Evolutionary conservation across 2,888 invertebrate species (phyloP).

Genomic region (Noctua fimbriata): DNA sequence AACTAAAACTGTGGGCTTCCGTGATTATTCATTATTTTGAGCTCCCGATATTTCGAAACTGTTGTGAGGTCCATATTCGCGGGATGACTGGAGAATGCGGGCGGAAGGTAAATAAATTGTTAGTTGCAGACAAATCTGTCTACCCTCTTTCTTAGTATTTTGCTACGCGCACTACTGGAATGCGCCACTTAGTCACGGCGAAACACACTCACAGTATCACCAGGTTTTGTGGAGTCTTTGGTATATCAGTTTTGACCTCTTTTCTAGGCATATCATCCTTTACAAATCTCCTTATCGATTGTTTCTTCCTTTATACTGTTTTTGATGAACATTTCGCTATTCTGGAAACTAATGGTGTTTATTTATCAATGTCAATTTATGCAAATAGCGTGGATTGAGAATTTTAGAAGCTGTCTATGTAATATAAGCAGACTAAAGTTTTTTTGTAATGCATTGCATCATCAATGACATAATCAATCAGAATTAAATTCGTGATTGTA

Average conservation of each 20-base stretch:
- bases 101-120: too few species aligned
- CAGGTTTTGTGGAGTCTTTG: too few species aligned
- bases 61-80: too few species aligned
- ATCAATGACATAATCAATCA: constrained; percentile 44
- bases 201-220: too few species aligned
- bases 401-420: neutral
- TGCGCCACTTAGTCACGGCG: too few species aligned
- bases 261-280: neutral
- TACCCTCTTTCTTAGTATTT: too few species aligned
- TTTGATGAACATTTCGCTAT: neutral
- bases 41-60: too few species aligned
- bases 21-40: too few species aligned
- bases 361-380: neutral
- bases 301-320: neutral
- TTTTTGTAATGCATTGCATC: constrained; percentile 33
- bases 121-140: too few species aligned
- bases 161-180: too few species aligned
- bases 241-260: neutral
- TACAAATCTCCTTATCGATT: neutral
- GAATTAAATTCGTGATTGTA: constrained; percentile 14
- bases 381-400: neutral
- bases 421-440: neutral
- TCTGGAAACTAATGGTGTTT: neutral
- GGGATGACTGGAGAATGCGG: too few species aligned
- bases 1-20: too few species aligned